Base-by-base conservation (phyloP, 1,140 invertebrate species). In the Diuraphis noxia region DNA sequence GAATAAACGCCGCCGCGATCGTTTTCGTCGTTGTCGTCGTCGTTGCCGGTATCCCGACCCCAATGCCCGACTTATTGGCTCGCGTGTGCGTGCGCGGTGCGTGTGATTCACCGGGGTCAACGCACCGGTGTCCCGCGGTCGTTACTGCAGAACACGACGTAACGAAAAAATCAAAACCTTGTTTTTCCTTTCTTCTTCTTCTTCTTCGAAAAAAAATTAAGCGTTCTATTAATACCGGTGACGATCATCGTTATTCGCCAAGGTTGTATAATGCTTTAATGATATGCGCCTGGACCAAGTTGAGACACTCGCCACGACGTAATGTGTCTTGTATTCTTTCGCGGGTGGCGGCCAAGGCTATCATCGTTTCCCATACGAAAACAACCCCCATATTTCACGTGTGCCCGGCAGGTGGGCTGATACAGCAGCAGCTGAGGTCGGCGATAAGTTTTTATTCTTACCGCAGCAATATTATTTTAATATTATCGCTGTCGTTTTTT, bases 21-120 rank as follows among this genome's bases (percentile, higher is more conserved):
- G 36, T 81, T 38, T 38, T 72, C 56, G 84, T 85, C 43, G 84
- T 87, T 19, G 46, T 49, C n/a, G 36, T 38, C 21, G 46, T 84
- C 36, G 81, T 40, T 9, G 36, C 40, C 4, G 86, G 86, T 88
- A 88, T 88, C 86, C 86, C 49, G 72, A 82, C 89, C 87, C 92
- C 36, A 82, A 82, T 92, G 92, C 87, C 79, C 49, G 77, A 81
- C 86, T 79, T 90, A 82, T 89, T 82, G 77, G 43, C 88, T 52
- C 34, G 25, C 88, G 84, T 91, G 49, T 88, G 79, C 77, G 52
- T 81, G 52, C 79, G 43, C 49, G 56, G n/a, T 77, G 81, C 46
- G 79, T 87, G 46, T 88, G 82, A 85, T 86, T 72, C 41, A 41
- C 38, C 41, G 87, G 49, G 49, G 84, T 82, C 63, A 91, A 86